Base-by-base conservation (phyloP, 2,797 vertebrate genomes). In the Phyllotis vaccarum region DNA sequence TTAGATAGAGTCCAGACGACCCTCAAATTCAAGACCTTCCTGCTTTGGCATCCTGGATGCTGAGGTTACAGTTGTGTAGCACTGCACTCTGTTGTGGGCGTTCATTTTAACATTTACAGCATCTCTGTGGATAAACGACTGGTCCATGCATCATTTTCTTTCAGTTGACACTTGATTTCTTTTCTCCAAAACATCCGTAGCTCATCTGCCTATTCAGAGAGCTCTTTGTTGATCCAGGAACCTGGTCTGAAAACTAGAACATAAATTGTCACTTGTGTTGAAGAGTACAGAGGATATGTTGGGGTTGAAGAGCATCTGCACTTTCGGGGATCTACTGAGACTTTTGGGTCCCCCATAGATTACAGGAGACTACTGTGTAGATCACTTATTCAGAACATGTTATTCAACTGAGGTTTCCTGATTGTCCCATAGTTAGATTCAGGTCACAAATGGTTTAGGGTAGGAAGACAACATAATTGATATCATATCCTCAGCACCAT, bases 331-430 rank as follows among this genome's bases (percentile, higher is more conserved):
- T 80, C 34, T 11, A 2, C 40, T 60, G 11, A 31, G 16, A 2
- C 14, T 60, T 31, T 6, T 80, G 62, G 22, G 14, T 80, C 6
- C 54, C 3, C 12, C 9, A 24, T 52, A 29, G 3, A 24, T 52
- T 37, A 88, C 27, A 43, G 31, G 34, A 29, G 54, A n/a, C 49
- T 24, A 46, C 29, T 34, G 12, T 54, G 81, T 24, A 85, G 52
- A 4, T 21, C 72, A 52, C 37, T 80, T 75, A n/a, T 64, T 89
- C 80, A 75, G 46, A 83, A 89, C 13, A 83, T 29, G 37, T 22
- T 49, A 46, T 87, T 95, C 82, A 91, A 6, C 56, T 90, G 58
- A 58, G 12, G 21, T 60, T 88, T 83, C 75, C 43, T 91, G 40
- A 54, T 78, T 90, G 74, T 80, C 72, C 56, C 80, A 14, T 80